Evolutionary conservation across 2,113 vertebrate species (phyloP), one percentile per base, ranked within the genome.

Genomic region (Barnardius zonarius): DNA sequence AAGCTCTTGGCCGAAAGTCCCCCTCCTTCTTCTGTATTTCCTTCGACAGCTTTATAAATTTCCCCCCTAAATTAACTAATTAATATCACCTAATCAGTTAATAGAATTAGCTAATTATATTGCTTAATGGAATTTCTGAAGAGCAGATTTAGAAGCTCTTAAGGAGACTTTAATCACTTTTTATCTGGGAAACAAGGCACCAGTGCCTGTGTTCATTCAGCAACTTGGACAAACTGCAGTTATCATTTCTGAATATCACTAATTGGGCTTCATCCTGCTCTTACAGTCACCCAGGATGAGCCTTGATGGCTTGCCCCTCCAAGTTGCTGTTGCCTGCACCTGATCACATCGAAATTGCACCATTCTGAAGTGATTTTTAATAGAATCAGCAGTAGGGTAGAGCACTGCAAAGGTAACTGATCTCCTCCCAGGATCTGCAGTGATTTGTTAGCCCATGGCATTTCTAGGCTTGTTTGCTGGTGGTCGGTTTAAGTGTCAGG

Each of bases 61-160:
- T 95, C 39, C 85, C 59, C 70, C 87, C 76, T 82, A 97, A 96
- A 96, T 96, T 95, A 96, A 96, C 95, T 97, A 97, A 97, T 97
- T 97, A 97, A 97, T 97, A 97, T 96, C 94, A 96, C 93, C 94
- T 97, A 95, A 97, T 97, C 97, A 96, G 92, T 97, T 97, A 97
- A 97, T 97, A 96, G 97, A 97, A 97, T 97, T 96, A 96, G 94
- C 96, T 97, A 97, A 97, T 97, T 97, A 95, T 97, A 96, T 96
- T 91, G 93, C 97, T 95, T 96, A 97, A 96, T 95, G 96, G 95
- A 95, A 97, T 96, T 97, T 97, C 95, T 97, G 92, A 95, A 91
- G 95, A 96, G 93, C 80, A 95, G 97, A 97, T 96, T 97, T 96
- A 97, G 93, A 96, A 92, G 76, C 93, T 95, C 92, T 94, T 92